Percentiles rank a stretch among this genome's conserved stretches.
Conservation (phyloP, 2,797 vertebrate species). For the Sebastes hubbsi region DNA sequence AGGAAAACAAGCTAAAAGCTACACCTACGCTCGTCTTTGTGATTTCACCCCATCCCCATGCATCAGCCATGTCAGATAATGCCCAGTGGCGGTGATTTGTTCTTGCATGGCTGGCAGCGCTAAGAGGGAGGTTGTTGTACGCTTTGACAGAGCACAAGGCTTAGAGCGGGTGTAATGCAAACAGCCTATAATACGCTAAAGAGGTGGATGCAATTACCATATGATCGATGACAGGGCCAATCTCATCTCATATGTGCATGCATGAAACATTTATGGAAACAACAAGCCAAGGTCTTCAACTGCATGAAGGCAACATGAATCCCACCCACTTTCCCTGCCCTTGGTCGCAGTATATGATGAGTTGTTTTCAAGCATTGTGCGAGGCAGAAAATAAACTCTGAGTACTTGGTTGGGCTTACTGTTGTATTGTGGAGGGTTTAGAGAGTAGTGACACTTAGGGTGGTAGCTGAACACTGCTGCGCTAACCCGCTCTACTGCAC, state of each 20-base stretch:
- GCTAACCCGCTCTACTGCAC: conserved; percentile 41
- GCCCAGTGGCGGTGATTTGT: conserved; percentile 65
- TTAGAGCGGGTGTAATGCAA: conserved; percentile 43
- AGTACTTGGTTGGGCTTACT: neutral
- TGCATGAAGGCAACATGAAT: conserved; percentile 16
- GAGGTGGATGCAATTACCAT: conserved; percentile 59
- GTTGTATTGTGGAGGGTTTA: conserved; percentile 32
- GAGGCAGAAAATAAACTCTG: conserved; percentile 29
- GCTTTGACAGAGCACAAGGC: conserved; percentile 53
- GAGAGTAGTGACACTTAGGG: conserved; percentile 18
- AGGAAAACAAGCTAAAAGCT: conserved; percentile 58
- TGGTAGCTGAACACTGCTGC: conserved; percentile 41
- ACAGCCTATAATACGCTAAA: conserved; percentile 36
- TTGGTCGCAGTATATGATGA: neutral
- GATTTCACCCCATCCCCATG: conserved; percentile 56
- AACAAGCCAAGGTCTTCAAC: conserved; percentile 7
- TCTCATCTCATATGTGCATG: conserved; percentile 27
- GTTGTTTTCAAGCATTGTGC: conserved; percentile 18
- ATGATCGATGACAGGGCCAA: conserved; percentile 50
- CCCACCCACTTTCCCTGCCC: neutral
- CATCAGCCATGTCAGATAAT: conserved; percentile 63
- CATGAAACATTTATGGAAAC: conserved; percentile 48
- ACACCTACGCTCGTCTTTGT: conserved; percentile 68
- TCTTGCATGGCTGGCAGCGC: conserved; percentile 57
- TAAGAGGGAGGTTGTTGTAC: conserved; percentile 32